A percentile compares a stretch with the other conserved stretches of the same genome.
phyloP scores from a whole-genome alignment of 2,113 vertebrate species.

The Takifugu bimaculatus region DNA sequence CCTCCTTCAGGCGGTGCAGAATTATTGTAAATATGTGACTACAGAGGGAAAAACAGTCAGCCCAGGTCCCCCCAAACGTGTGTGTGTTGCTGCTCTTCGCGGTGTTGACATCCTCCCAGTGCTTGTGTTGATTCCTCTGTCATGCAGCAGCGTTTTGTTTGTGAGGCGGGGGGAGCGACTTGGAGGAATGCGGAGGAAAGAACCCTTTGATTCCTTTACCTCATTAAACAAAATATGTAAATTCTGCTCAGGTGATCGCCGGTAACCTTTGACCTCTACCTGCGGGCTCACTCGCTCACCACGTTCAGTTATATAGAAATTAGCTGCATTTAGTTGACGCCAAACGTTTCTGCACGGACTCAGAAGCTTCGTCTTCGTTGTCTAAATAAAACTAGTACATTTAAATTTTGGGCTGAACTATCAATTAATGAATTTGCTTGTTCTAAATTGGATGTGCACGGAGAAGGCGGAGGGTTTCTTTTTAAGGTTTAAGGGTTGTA shows the following conservation, averaged over 20 bases:
- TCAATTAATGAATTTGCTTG: too few species aligned
- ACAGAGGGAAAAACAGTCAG: conserved; percentile 27
- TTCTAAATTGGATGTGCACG: too few species aligned
- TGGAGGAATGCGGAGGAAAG: conserved; percentile 4
- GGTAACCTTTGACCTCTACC: too few species aligned
- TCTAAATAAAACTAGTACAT: too few species aligned
- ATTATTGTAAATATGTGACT: conserved; percentile 30
- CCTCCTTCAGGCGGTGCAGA: conserved; percentile 31
- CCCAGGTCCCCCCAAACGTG: conserved; percentile 31
- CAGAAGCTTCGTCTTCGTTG: too few species aligned
- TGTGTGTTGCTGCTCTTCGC: conserved; percentile 2
- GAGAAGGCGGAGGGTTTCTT: neutral
- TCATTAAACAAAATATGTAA: too few species aligned
- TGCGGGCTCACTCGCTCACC: too few species aligned
- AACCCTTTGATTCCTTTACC: neutral
- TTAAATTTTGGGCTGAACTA: too few species aligned
- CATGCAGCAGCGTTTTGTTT: conserved; percentile 25
- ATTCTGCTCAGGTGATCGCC: too few species aligned
- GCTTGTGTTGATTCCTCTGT: conserved; percentile 36
- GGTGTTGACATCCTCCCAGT: conserved; percentile 18
- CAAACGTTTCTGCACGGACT: too few species aligned
- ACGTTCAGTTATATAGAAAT: too few species aligned
- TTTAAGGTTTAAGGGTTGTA: neutral
- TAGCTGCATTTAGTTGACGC: too few species aligned
- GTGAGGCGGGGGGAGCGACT: conserved; percentile 34